Base-by-base conservation (phyloP, 2,888 invertebrate genomes). In the Xanthia togata region DNA sequence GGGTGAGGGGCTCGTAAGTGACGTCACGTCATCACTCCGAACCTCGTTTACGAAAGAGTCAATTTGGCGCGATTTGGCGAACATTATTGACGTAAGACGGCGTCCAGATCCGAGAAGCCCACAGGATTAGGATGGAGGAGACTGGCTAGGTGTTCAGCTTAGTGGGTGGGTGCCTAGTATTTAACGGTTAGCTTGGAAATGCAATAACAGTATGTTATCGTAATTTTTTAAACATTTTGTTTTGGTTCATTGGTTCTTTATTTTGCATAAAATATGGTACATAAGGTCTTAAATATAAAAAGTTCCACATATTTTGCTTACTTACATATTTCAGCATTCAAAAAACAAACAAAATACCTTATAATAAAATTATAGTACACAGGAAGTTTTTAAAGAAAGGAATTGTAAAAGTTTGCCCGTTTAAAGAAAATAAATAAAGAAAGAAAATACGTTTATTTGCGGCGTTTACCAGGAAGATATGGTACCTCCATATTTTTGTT, bases 161-260 rank as follows among this genome's bases (percentile, higher is more conserved):
- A 65, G 23, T 38, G 53, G 14, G 47, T 14, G 41, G 47, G 47
- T 35, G 47, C 55, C 47, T 31, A 55, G 31, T n/a, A 68, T n/a
- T 23, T 55, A 41, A 64, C 31, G 67, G 38, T 41, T 59, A 53
- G 38, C 67, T 68, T 57, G 38, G 31, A 47, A 69, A 41, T n/a
- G 78, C 63, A 83, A 70, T 83, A 83, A 73, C 70, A 38, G 38
- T 83, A 26, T 55, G 23, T 79, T 53, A 55, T 71, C 41, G 26
- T 83, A 69, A 60, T 23, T 62, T 76, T 70, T 31, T 0, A 50
- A 60, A n/a, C 6, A 57, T 26, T 63, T 53, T n/a, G 38, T 70
- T 71, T n/a, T n/a, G n/a, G n/a, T n/a, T n/a, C n/a, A n/a, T n/a
- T n/a, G n/a, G n/a, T n/a, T n/a, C n/a, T n/a, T n/a, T n/a, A n/a